Evolutionary conservation across 2,888 invertebrate genomes (phyloP).

Genomic region (Asteroscopus sphinx): DNA sequence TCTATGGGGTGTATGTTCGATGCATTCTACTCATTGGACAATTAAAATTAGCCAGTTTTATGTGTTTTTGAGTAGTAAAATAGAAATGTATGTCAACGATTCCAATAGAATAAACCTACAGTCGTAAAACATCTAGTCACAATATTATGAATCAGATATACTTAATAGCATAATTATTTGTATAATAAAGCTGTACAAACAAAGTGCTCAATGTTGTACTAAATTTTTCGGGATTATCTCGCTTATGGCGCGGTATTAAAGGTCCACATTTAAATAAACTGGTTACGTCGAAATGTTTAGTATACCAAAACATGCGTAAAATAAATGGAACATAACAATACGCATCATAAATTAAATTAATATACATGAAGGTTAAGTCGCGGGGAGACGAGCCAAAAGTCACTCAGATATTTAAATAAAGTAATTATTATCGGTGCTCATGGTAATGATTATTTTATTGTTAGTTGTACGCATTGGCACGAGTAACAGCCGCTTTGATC

Average conservation of each 20-base stretch:
- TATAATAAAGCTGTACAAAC: slow-evolving; percentile 36
- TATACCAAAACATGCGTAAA: slow-evolving; percentile 58
- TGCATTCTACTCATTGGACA: slow-evolving; percentile 30
- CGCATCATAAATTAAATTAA: slow-evolving; percentile 68
- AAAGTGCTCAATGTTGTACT: slow-evolving; percentile 32
- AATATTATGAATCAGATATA: slow-evolving; percentile 39
- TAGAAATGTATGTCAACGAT: slow-evolving; percentile 38
- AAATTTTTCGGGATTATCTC: slow-evolving; percentile 22
- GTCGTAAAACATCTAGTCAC: slow-evolving; percentile 34
- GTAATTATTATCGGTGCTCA: slow-evolving; percentile 62
- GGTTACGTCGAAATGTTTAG: slow-evolving; percentile 51
- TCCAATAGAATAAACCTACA: slow-evolving; percentile 34
- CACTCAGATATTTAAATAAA: slow-evolving; percentile 61
- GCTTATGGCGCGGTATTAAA: slow-evolving; percentile 28
- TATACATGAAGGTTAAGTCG: slow-evolving; percentile 66
- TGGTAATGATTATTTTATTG: slow-evolving; percentile 71
- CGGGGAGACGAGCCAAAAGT: slow-evolving; percentile 61
- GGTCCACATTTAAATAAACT: slow-evolving; percentile 51
- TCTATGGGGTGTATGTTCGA: too few relatives aligned
- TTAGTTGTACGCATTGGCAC: slow-evolving; percentile 71
- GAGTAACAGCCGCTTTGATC: slow-evolving; percentile 79
- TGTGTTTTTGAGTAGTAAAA: slow-evolving; percentile 43
- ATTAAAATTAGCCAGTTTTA: slow-evolving; percentile 37
- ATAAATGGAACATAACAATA: slow-evolving; percentile 69
- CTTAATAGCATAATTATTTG: slow-evolving; percentile 35